Base-by-base conservation (phyloP, 2,113 vertebrate genomes). In the Neogale vison region DNA sequence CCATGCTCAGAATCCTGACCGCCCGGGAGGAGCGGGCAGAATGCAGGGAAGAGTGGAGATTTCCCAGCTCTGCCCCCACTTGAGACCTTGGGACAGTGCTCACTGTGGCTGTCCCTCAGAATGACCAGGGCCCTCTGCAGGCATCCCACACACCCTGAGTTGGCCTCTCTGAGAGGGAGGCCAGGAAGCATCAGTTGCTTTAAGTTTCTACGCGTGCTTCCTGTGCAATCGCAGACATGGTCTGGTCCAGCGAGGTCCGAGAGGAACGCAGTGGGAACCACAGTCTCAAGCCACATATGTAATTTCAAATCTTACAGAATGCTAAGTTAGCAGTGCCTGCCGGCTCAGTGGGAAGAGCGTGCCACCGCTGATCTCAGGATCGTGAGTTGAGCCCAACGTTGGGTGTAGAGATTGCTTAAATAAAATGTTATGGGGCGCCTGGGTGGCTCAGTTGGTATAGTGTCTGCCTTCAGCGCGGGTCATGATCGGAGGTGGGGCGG, bases 31-130 rank as follows among this genome's bases (percentile, higher is more conserved):
- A 84, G 4, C 31, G 76, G 14, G 52, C 0, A 18, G 1, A 4
- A 63, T 52, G 23, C 61, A 11, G 31, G 21, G 21, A 17, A 50
- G 52, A 63, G 15, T 3, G 23, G n/a, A 9, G 29, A 45, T 65
- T 77, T 76, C 0, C 20, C 1, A 23, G 31, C 71, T 36, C 26
- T 7, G 47, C 6, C 0, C 0, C 0, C 11, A 5, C 6, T 50
- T 13, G 55, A 71, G 92, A 52, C 47, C 34, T 29, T 2, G 15
- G 83, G 31, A 65, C 7, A 13, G 34, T 4, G 1, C 24, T 29
- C 26, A 4, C 13, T 31, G 50, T 55, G 59, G 1, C 71, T 67
- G 42, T 65, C 59, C 13, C 2, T 92, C 65, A 6, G 24, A 23
- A 26, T 34, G 20, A 23, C 24, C 3, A 3, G 23, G 31, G 26